Evolutionary conservation across 2,888 invertebrate genomes (phyloP).

Genomic region (Catocala sponsa): DNA sequence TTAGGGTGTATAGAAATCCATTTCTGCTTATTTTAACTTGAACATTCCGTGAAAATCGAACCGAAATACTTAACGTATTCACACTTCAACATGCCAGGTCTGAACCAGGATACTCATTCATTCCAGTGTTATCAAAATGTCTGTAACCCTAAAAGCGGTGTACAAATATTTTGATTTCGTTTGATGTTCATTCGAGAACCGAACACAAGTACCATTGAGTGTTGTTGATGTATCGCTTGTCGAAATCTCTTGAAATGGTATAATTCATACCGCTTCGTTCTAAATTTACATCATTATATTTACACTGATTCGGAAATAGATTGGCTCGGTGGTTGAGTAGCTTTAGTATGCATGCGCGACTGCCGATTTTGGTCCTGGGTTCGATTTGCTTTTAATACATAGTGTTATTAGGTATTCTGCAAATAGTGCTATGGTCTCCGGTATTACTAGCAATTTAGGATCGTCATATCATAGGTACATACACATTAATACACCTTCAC

Average conservation of each 20-base stretch:
- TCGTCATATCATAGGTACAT: too few relatives aligned
- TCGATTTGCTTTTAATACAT: neutral
- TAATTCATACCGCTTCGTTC: conserved; percentile 48
- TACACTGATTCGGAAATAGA: conserved; percentile 40
- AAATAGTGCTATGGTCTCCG: too few relatives aligned
- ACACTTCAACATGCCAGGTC: neutral
- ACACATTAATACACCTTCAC: too few relatives aligned
- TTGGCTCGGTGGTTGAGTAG: conserved; percentile 1
- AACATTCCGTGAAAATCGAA: too few relatives aligned
- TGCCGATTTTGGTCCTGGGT: neutral
- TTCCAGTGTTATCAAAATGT: conserved; percentile 2
- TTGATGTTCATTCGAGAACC: conserved; percentile 12
- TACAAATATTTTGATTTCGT: conserved; percentile 12
- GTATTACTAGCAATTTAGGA: too few relatives aligned
- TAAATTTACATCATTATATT: conserved; percentile 50
- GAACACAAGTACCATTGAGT: conserved; percentile 11
- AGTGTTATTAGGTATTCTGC: neutral
- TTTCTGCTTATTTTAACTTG: too few relatives aligned
- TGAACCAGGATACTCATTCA: conserved; percentile 9
- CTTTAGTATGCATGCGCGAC: too few relatives aligned
- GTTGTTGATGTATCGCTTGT: conserved; percentile 42
- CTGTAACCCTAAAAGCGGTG: conserved; percentile 11
- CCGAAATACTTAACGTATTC: neutral
- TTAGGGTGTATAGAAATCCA: too few relatives aligned
- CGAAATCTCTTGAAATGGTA: conserved; percentile 45